phyloP scores from a whole-genome alignment of 2,797 vertebrate genomes.

The Artibeus jamaicensis region DNA sequence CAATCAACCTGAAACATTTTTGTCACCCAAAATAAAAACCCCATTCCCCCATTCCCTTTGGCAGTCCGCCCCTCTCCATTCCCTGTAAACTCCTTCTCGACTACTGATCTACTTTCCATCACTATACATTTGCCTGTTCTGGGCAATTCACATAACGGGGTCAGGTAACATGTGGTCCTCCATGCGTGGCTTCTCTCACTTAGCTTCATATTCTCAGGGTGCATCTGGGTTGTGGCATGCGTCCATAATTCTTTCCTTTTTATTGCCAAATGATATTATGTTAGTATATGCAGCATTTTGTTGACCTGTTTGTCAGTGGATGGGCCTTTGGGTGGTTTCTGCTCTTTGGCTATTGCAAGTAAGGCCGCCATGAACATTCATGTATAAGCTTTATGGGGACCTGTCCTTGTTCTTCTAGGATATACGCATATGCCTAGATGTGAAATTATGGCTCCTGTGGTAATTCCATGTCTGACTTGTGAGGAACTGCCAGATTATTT shows the following conservation, averaged over 20 bases:
- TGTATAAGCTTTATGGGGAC: background rate
- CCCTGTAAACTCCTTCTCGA: background rate
- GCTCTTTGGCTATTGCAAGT: background rate
- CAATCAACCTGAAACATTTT: background rate
- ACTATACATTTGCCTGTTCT: background rate
- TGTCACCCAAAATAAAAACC: background rate
- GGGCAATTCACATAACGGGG: background rate
- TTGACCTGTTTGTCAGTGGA: background rate
- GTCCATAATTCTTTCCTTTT: background rate
- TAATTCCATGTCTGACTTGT: background rate
- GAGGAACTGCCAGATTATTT: background rate
- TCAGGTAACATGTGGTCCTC: background rate
- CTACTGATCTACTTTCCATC: background rate
- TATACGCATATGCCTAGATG: background rate
- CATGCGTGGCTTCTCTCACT: background rate
- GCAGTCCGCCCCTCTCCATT: background rate
- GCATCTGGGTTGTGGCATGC: background rate
- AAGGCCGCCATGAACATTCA: background rate
- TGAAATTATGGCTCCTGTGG: background rate
- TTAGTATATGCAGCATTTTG: background rate
- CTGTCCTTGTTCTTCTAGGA: background rate
- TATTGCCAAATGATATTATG: background rate
- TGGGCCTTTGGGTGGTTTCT: background rate
- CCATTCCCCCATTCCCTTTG: background rate
- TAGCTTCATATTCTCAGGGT: background rate